Evolutionary conservation across 1,140 invertebrate genomes (phyloP).

Genomic region (Protaetia brevitarsis): DNA sequence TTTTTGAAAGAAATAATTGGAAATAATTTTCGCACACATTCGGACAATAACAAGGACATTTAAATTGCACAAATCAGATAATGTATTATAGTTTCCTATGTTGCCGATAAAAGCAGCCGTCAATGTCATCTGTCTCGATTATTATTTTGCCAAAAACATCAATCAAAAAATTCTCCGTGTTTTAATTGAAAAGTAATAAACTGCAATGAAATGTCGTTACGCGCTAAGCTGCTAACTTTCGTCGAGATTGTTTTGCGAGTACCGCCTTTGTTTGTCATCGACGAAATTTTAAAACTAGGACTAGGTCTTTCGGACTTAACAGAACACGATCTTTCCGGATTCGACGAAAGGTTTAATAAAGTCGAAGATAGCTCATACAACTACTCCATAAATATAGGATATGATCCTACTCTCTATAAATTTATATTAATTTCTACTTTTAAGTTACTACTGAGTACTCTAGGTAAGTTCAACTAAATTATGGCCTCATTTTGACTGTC

Average conservation of each 20-base stretch:
- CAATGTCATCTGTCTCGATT: conserved; percentile 21
- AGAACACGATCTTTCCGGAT: conserved; percentile 39
- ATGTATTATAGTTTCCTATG: not conserved
- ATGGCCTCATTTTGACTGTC: not conserved
- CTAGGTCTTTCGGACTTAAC: conserved; percentile 55
- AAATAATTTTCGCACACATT: too few relatives aligned
- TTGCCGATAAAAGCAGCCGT: conserved; percentile 1
- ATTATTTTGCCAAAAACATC: conserved; percentile 10
- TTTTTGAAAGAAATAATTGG: not conserved
- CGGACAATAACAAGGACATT: not conserved
- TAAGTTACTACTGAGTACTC: conserved; percentile 39
- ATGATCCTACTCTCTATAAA: conserved; percentile 47
- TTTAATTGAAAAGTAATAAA: conserved; percentile 10
- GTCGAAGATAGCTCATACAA: conserved; percentile 19
- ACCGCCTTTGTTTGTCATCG: conserved; percentile 84
- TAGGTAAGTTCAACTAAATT: conserved; percentile 42
- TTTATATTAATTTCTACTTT: conserved; percentile 40
- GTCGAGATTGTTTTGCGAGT: conserved; percentile 79
- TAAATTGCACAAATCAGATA: conserved; percentile 2
- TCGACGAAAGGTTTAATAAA: conserved; percentile 32
- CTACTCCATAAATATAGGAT: conserved; percentile 28
- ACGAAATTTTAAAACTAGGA: conserved; percentile 76
- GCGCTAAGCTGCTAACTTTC: conserved; percentile 61
- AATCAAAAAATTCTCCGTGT: conserved; percentile 4
- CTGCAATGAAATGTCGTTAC: conserved; percentile 59